phyloP scores from a whole-genome alignment of 2,797 vertebrate genomes.

The Argyrosomus regius region DNA sequence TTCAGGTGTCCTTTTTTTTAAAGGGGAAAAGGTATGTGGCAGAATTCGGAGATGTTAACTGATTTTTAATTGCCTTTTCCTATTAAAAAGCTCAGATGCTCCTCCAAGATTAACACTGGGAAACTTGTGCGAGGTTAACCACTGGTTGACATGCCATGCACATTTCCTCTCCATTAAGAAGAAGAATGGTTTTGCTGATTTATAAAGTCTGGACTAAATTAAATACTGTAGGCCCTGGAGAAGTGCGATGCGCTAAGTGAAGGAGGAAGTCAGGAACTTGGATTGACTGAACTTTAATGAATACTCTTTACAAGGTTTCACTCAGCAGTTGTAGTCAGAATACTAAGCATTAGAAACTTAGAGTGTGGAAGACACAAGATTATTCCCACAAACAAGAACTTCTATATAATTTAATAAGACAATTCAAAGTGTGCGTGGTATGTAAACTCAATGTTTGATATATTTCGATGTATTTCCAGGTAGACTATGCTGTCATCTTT shows the following conservation, averaged over 20 bases:
- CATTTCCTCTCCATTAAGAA: constrained; percentile 72
- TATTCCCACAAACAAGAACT: background rate
- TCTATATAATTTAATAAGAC: background rate
- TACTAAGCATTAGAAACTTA: constrained; percentile 20
- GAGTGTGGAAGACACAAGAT: background rate
- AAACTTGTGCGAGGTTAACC: constrained; percentile 77
- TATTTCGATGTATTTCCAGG: too few species aligned
- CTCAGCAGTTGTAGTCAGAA: constrained; percentile 41
- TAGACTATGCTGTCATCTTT: too few species aligned
- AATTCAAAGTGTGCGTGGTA: background rate
- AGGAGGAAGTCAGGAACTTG: constrained; percentile 47
- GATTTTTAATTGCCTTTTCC: constrained; percentile 84
- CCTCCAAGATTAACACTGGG: constrained; percentile 70
- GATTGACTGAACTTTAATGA: constrained; percentile 62
- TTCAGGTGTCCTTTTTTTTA: constrained; percentile 51
- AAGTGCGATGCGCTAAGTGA: constrained; percentile 57
- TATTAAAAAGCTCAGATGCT: constrained; percentile 77
- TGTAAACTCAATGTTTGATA: too few species aligned
- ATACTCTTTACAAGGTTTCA: constrained; percentile 30
- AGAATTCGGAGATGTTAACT: constrained; percentile 73
- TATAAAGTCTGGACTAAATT: constrained; percentile 77
- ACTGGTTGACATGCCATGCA: constrained; percentile 73
- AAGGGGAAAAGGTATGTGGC: constrained; percentile 56
- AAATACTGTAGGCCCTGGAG: constrained; percentile 60
- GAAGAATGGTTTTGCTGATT: constrained; percentile 82